Percentiles rank a stretch among this genome's conserved stretches.
Evolutionary conservation across 2,113 vertebrate species (phyloP).

Genomic region (Percopsis transmontana): DNA sequence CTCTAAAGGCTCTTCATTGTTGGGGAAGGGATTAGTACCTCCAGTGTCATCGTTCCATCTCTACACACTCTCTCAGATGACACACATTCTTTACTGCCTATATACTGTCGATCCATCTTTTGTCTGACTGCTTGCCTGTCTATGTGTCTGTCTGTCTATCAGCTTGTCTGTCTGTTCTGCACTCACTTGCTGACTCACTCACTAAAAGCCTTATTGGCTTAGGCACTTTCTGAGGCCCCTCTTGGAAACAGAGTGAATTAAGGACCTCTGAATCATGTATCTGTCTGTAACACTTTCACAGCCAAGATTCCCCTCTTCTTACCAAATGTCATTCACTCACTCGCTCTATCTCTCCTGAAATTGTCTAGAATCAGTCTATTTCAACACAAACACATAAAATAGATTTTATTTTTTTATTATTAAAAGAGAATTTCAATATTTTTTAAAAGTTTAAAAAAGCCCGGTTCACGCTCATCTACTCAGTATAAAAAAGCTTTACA

Average conservation of each 20-base stretch:
- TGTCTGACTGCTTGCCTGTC: conserved; percentile 11
- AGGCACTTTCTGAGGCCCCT: background rate
- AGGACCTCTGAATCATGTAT: background rate
- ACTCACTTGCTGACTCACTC: background rate
- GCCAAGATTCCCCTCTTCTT: background rate
- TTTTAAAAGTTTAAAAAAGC: too few species aligned
- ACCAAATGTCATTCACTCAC: background rate
- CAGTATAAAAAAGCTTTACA: background rate
- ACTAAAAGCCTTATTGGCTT: background rate
- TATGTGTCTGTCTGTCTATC: background rate
- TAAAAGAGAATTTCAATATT: too few species aligned
- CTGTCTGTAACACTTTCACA: background rate
- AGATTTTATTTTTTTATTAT: too few species aligned
- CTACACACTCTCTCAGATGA: conserved; percentile 9
- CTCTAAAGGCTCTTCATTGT: conserved; percentile 40
- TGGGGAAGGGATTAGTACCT: conserved; percentile 29
- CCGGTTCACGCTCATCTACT: background rate
- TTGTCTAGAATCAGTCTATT: conserved; percentile 6
- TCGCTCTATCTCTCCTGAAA: background rate
- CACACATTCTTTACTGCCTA: conserved; percentile 5
- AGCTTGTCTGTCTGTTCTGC: background rate
- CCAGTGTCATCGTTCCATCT: conserved; percentile 24
- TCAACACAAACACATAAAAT: background rate
- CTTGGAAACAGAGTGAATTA: background rate
- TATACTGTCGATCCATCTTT: background rate